Evolutionary conservation across 23 tunicate genomes (phyloP), one percentile per base, ranked within the genome.

Genomic region (Aplidium turbinatum): DNA sequence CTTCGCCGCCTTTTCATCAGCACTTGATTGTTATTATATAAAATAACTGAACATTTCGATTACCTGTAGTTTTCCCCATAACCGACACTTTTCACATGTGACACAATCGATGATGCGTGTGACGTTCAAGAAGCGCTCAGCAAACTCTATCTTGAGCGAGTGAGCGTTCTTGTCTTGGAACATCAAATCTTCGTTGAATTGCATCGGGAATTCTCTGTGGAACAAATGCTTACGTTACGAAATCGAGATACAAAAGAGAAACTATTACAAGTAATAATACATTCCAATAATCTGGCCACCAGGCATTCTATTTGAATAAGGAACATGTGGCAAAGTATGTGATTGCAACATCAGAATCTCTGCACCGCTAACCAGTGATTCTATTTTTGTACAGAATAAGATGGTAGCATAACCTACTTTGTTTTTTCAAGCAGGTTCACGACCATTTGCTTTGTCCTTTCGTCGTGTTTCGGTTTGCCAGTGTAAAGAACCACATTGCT

Each of bases 1-100:
- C n/a, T n/a, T n/a, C n/a, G n/a, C n/a, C n/a, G n/a, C n/a, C n/a
- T n/a, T n/a, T n/a, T n/a, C n/a, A n/a, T n/a, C n/a, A n/a, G n/a
- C n/a, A n/a, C n/a, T n/a, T n/a, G n/a, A n/a, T n/a, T n/a, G n/a
- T n/a, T n/a, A n/a, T n/a, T n/a, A n/a, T n/a, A n/a, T n/a, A n/a
- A n/a, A n/a, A n/a, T n/a, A n/a, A n/a, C n/a, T n/a, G n/a, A n/a
- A n/a, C n/a, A n/a, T n/a, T n/a, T n/a, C n/a, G 39, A 4, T 4
- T 65, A 90, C 97, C 97, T 90, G 98, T 23, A 93, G 50, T 47
- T 93, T 93, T 20, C 98, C 98, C 98, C 98, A 93, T 31, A 93
- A 57, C 38, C 98, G 51, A 38, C 98, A 93, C 47, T 93, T 93
- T 50, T 93, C 98, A 58, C 98, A 93, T 1, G 98, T 86, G 24